Conservation (phyloP, 2,113 vertebrate species). For the Labeo catla region DNA sequence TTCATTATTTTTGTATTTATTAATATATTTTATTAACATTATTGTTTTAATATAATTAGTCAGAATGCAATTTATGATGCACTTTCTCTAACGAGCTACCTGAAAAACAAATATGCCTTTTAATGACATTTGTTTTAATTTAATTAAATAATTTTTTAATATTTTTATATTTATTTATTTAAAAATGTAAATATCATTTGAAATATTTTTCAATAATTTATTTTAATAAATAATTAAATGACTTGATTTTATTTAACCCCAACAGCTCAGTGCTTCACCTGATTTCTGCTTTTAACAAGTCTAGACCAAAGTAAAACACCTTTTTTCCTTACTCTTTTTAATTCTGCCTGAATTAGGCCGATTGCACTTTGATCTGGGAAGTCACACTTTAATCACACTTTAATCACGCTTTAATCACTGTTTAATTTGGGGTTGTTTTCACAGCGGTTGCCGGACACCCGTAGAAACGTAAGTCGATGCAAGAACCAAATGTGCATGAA, state of each 20-base stretch:
- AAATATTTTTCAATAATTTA: too few species aligned
- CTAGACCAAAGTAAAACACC: background rate
- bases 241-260: background rate
- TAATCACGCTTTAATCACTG: conserved; percentile 58
- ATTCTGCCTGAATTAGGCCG: background rate
- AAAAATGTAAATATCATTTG: too few species aligned
- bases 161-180: too few species aligned
- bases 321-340: background rate
- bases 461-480: conserved; percentile 81
- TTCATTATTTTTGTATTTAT: too few species aligned
- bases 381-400: conserved; percentile 37
- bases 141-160: too few species aligned
- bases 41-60: too few species aligned
- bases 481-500: conserved; percentile 54
- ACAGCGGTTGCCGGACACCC: conserved; percentile 81
- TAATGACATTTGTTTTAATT: too few species aligned
- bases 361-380: background rate
- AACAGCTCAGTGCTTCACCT: background rate
- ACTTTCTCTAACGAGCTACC: too few species aligned
- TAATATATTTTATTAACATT: too few species aligned
- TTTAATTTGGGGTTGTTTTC: conserved; percentile 69
- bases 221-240: background rate
- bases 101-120: too few species aligned
- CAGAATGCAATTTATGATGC: too few species aligned
- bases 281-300: background rate